Percentiles rank a stretch among this genome's conserved stretches.
Evolutionary conservation across 2,888 invertebrate species (phyloP).

Genomic region (Brenthis daphne): DNA sequence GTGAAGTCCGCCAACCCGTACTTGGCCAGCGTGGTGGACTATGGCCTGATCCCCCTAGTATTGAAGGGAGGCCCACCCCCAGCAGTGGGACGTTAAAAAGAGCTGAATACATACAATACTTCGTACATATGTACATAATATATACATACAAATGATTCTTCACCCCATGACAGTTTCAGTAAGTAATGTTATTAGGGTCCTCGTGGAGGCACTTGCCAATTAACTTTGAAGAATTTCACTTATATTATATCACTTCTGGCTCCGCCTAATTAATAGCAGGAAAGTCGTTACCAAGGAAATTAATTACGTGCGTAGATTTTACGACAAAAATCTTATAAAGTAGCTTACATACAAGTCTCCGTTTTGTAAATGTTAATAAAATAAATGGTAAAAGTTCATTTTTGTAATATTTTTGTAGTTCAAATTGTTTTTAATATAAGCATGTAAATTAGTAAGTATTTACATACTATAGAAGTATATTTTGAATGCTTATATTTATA

Average conservation of each 20-base stretch:
- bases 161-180: constrained; percentile 17
- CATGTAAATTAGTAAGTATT: too few species aligned
- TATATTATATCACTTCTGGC: constrained; percentile 41
- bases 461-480: too few species aligned
- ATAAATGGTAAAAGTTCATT: too few species aligned
- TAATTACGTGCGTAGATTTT: constrained; percentile 37
- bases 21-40: too few species aligned
- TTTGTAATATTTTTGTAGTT: too few species aligned
- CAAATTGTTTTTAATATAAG: too few species aligned
- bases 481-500: too few species aligned
- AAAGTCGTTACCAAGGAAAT: constrained; percentile 37
- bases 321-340: constrained; percentile 20
- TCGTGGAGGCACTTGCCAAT: constrained; percentile 31
- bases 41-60: too few species aligned
- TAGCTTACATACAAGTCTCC: background rate
- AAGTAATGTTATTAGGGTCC: constrained; percentile 19
- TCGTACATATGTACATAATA: background rate
- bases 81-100: too few species aligned
- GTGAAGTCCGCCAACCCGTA: too few species aligned
- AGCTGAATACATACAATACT: background rate
- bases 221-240: constrained; percentile 43
- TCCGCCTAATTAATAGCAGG: constrained; percentile 41
- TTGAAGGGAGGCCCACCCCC: too few species aligned
- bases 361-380: too few species aligned
- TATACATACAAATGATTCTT: constrained; percentile 5